These are phyloP conservation scores for Labia minor DNA, from an alignment of 2,888 invertebrate genomes.

Conservation along the genomic window DNA sequence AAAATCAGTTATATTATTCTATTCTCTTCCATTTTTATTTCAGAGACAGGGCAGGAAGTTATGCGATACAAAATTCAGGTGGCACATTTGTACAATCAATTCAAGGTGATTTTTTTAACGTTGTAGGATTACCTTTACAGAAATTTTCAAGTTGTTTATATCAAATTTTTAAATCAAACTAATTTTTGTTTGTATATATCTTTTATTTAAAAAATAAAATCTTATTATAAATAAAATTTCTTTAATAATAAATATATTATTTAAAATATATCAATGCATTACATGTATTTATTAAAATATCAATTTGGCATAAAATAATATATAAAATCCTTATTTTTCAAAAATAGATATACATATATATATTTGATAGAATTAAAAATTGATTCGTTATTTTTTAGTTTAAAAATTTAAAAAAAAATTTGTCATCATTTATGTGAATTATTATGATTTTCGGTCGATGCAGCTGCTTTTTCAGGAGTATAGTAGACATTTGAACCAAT, in stretches of 20 bases:
- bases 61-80: slow-evolving; percentile 77
- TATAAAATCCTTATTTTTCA: no score
- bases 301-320: no score
- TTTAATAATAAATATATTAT: not conserved
- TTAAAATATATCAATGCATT: no score
- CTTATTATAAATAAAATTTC: not conserved
- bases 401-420: not conserved
- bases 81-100: slow-evolving; percentile 72
- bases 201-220: not conserved
- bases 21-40: slow-evolving; percentile 29
- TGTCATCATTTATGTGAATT: not conserved
- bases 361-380: no score
- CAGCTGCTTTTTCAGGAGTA: not conserved
- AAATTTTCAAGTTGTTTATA: slow-evolving; percentile 33
- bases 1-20: slow-evolving; percentile 17
- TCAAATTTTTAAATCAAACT: not conserved
- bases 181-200: not conserved
- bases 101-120: slow-evolving; percentile 77
- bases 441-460: not conserved
- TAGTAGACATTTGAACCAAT: not conserved
- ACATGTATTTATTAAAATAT: no score
- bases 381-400: not conserved
- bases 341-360: no score
- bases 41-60: slow-evolving; percentile 84
- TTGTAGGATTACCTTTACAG: slow-evolving; percentile 77